Base-by-base conservation (phyloP, 2,797 vertebrate species). In the Agapornis canus region DNA sequence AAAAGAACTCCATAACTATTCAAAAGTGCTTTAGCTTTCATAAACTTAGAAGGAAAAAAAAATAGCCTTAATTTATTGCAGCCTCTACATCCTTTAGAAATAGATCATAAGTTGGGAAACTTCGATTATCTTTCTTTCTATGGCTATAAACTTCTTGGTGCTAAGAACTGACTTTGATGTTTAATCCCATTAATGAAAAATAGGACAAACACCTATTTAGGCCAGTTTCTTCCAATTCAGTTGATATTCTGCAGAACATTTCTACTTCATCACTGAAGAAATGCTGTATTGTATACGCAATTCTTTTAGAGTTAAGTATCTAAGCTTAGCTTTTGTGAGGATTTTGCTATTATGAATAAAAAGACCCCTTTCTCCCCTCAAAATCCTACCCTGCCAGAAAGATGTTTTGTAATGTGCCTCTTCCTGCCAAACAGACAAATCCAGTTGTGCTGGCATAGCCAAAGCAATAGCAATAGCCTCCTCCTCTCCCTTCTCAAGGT, bases 151-250 rank as follows among this genome's bases (percentile, higher is more conserved):
- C 43, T 91, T 70, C 65, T 80, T 60, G 65, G 81, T 87, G 57
- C 61, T 77, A 56, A 42, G 39, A 91, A 80, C 32, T 77, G 66
- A 91, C 95, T 97, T 95, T 96, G 94, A 96, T 89, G 92, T 96
- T 96, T 96, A 97, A 96, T 94, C 95, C 64, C 83, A 73, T 96
- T 92, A 97, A 93, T 0, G 0, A 91, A 94, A 96, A 95, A 92
- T 84, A 93, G 94, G 84, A 80, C 91, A 77, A 83, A 90, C 84
- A 92, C 90, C 88, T 94, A 94, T 71, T 95, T 92, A 95, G 82
- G 72, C 68, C 86, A 76, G 29, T 68, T 91, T 85, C 60, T 96
- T 93, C 66, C 92, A 83, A 86, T 82, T 90, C 79, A 75, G 31
- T 35, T 92, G 65, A 72, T 37, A 77, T 69, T 87, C 54, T 86